Evolutionary conservation across 2,797 vertebrate species (phyloP), one percentile per base, ranked within the genome.

Genomic region (Galaxias olidus): DNA sequence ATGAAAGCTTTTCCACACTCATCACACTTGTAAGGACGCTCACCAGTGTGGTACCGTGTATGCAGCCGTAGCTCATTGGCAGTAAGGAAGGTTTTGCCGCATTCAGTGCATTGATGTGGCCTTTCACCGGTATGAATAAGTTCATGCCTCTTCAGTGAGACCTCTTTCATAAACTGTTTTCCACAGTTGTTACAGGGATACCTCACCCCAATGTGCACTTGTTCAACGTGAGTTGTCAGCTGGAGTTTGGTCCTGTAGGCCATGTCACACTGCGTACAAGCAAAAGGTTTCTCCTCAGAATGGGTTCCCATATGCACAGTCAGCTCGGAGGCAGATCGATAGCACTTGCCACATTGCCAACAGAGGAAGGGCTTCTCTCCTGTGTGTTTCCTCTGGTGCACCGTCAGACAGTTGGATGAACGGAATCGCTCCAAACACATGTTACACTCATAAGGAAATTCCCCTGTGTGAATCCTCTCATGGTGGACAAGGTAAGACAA

Each of bases 151-250:
- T 90, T 90, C 59, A 90, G 75, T 0, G 89, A 90, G 0, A 86
- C 86, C 77, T 90, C 88, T 66, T 90, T 90, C 88, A 89, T 88
- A 74, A 90, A 90, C 74, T 88, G 83, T 73, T 90, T 90, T 5
- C 88, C 88, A 12, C 89, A 90, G 73, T 50, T 72, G 74, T 52
- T 76, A 80, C 89, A 90, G 0, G 89, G 87, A 10, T 90, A 90
- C 11, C 89, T 6, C 9, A 90, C 82, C 19, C 88, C 89, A 3
- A 90, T 86, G 87, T 90, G 89, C 14, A 90, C 40, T 15, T 90
- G 88, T 4, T 90, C 89, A 0, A 90, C 85, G 63, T 90, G 89
- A 75, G 86, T 89, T 0, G 81, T 86, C 14, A 90, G 80, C 78
- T 90, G 89, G 78, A 86, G 81, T 74, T 89, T 90, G 1, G 89